Evolutionary conservation across 1,140 invertebrate genomes (phyloP), one percentile per base, ranked within the genome.

Genomic region (Hormaphis cornu): DNA sequence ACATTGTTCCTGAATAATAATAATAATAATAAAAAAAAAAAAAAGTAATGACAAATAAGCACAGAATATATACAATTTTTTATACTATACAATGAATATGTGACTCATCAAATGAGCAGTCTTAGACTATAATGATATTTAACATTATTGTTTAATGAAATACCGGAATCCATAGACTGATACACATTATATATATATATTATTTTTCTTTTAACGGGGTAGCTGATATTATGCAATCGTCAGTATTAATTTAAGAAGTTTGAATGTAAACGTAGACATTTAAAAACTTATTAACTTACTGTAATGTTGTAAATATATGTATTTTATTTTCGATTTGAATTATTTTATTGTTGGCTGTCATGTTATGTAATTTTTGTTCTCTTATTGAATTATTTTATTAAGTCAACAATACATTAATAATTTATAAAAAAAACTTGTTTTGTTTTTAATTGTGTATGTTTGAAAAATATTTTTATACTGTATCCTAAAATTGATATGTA

Each of bases 161-260:
- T n/a, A 66, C 61, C 61, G 61, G 35, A 66, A 66, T 66, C 61
- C 61, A 66, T 66, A 66, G 61, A 66, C 61, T 66, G 61, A 66
- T 66, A 48, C 18, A 66, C 61, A 66, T 66, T 48, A 63, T 66
- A 48, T 46, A 8, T 46, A 46, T 48, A 44, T 59, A 48, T 66
- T 50, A 33, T 66, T 66, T 66, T 66, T 66, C 61, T 33, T 48
- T 66, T 33, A 66, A 66, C 50, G 61, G n/a, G 14, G 61, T 66
- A 66, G 28, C 61, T 66, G 61, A 66, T 66, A 48, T 66, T 66
- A 66, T 66, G 61, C 50, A 66, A 66, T 66, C 33, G 42, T 66
- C 61, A 66, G 61, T 66, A 66, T 66, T 66, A 66, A 66, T 50
- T 30, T 63, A 63, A 48, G 59, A 48, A 48, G 6, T 40, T 22